These are phyloP conservation scores for Mormyrus proboscirostris DNA, from an alignment of 2,797 vertebrate species.

Conservation along the genomic window DNA sequence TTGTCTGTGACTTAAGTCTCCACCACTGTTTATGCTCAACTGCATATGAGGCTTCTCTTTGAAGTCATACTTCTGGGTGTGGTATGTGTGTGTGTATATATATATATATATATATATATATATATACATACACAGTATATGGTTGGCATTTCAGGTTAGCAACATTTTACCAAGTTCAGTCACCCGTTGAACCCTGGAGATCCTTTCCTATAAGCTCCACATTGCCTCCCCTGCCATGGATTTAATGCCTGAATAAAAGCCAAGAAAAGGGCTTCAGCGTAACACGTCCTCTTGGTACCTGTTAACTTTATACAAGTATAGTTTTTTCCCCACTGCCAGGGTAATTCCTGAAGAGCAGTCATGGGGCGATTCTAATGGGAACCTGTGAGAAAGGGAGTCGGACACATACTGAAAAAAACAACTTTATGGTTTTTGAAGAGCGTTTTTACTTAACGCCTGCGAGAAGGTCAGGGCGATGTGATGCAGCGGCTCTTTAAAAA, in stretches of 20 bases:
- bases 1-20: neutral
- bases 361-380: neutral
- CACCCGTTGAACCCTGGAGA: neutral
- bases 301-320: neutral
- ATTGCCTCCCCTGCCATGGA: neutral
- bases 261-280: neutral
- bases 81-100: neutral
- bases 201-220: neutral
- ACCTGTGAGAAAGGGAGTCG: neutral
- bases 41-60: neutral
- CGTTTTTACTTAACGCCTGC: slow-evolving; percentile 2
- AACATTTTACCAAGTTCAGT: neutral
- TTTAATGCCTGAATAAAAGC: neutral
- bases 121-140: neutral
- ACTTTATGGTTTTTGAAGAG: slow-evolving; percentile 26
- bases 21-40: slow-evolving; percentile 3
- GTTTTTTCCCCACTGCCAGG: neutral
- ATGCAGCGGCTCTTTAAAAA: neutral
- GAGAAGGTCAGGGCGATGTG: neutral
- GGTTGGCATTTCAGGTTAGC: neutral
- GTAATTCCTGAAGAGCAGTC: slow-evolving; percentile 4
- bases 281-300: neutral
- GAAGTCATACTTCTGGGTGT: neutral
- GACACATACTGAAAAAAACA: slow-evolving; percentile 22
- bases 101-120: neutral